These are phyloP conservation scores for Grus americana DNA, from an alignment of 2,113 vertebrate genomes.

Conservation along the genomic window DNA sequence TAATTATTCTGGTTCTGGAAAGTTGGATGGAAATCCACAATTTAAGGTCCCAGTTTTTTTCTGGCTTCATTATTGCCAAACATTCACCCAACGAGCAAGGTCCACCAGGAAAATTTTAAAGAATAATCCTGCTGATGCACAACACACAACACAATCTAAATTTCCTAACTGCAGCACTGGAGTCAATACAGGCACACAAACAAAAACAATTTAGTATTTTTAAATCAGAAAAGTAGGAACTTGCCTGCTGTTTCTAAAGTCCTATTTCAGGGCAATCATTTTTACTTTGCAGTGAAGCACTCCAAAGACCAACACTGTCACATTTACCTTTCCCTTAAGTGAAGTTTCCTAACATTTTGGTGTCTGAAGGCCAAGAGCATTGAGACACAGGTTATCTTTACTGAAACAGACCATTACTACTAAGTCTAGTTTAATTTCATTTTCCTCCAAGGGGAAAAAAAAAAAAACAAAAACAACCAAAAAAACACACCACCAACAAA, in stretches of 20 bases:
- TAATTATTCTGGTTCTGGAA: background rate
- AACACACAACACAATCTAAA: background rate
- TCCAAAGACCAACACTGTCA: background rate
- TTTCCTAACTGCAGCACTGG: background rate
- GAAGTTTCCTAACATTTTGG: background rate
- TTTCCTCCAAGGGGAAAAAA: background rate
- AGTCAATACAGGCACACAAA: background rate
- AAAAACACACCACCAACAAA: too few relatives aligned
- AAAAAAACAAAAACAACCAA: too few relatives aligned
- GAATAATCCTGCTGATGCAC: background rate
- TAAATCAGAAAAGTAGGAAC: background rate
- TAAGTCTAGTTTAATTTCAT: background rate
- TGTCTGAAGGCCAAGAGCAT: background rate
- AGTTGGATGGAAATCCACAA: background rate
- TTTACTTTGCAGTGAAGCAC: background rate
- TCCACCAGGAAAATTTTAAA: background rate
- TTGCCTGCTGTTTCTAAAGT: background rate
- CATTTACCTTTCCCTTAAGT: background rate
- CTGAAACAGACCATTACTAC: background rate
- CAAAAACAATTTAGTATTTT: background rate
- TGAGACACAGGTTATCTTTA: background rate
- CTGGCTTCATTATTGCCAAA: background rate
- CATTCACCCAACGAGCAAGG: background rate
- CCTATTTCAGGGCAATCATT: background rate
- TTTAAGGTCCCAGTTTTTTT: background rate